Evolutionary conservation across 1,140 invertebrate genomes (phyloP).

Genomic region (Diachasma alloeum): DNA sequence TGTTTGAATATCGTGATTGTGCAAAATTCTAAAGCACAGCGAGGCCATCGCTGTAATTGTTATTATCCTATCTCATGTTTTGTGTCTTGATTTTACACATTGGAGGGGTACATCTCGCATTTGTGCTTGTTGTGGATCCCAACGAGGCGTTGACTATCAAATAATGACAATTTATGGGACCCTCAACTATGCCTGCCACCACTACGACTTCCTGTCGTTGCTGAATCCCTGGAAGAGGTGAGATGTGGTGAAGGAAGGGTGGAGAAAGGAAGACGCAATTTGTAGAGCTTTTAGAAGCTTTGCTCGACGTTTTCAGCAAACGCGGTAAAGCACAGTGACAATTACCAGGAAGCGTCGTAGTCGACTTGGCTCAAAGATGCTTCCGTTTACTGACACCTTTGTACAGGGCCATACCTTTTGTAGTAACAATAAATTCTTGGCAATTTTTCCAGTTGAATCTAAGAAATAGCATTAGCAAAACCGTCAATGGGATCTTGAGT

Average conservation of each 20-base stretch:
- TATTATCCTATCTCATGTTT: neutral
- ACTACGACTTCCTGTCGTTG: neutral
- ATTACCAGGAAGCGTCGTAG: conserved; percentile 40
- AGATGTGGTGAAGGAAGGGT: neutral
- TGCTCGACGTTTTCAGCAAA: conserved; percentile 36
- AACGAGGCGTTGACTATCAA: conserved; percentile 58
- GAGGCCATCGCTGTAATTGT: neutral
- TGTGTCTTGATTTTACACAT: conserved; percentile 32
- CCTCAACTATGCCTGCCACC: neutral
- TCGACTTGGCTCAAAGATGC: conserved; percentile 12
- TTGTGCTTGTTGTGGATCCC: conserved; percentile 51
- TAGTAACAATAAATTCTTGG: neutral
- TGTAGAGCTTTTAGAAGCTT: conserved; percentile 53
- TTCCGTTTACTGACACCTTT: conserved; percentile 8
- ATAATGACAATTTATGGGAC: conserved; percentile 62
- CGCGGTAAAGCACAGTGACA: conserved; percentile 46
- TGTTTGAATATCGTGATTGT: too few relatives aligned
- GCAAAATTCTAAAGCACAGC: neutral
- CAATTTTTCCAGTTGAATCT: too few relatives aligned
- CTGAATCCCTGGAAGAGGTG: neutral
- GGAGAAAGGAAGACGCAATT: conserved; percentile 51
- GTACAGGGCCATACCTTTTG: neutral
- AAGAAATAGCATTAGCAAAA: too few relatives aligned
- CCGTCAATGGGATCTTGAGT: too few relatives aligned
- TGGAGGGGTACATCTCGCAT: neutral